phyloP scores from a whole-genome alignment of 2,797 vertebrate genomes.

The Chloroceryle inda region DNA sequence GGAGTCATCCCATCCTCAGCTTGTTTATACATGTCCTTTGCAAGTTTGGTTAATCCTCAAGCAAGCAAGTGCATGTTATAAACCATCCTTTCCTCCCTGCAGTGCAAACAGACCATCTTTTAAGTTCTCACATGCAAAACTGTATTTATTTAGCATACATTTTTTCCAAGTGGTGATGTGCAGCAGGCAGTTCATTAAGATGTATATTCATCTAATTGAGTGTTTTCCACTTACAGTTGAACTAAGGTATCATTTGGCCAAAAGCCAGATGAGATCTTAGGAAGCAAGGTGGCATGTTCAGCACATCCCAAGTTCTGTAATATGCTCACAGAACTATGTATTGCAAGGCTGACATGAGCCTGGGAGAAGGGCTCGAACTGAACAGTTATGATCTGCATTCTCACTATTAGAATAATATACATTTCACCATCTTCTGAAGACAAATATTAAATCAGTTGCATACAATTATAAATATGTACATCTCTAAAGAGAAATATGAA shows the following conservation, averaged over 20 bases:
- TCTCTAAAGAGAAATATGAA: background rate
- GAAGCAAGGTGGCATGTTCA: background rate
- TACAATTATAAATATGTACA: background rate
- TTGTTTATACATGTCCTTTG: background rate
- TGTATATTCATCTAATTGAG: constrained; percentile 47
- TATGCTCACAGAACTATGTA: background rate
- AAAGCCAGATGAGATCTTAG: constrained; percentile 32
- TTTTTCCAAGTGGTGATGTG: constrained; percentile 27
- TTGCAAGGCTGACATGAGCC: background rate
- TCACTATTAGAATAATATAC: background rate
- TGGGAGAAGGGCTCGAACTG: background rate
- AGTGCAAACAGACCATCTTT: background rate
- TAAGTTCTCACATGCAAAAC: background rate
- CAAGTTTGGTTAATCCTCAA: background rate
- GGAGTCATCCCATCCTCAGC: background rate
- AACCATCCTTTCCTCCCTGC: background rate
- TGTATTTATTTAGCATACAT: background rate
- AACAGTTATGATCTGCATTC: background rate
- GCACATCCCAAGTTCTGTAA: background rate
- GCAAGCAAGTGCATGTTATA: background rate
- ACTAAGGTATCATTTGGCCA: constrained; percentile 51
- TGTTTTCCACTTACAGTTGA: constrained; percentile 66
- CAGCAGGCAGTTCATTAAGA: constrained; percentile 39
- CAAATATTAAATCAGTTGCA: background rate
- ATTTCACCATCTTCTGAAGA: background rate